Base-by-base conservation (phyloP, 2,113 vertebrate species). In the Numida meleagris region DNA sequence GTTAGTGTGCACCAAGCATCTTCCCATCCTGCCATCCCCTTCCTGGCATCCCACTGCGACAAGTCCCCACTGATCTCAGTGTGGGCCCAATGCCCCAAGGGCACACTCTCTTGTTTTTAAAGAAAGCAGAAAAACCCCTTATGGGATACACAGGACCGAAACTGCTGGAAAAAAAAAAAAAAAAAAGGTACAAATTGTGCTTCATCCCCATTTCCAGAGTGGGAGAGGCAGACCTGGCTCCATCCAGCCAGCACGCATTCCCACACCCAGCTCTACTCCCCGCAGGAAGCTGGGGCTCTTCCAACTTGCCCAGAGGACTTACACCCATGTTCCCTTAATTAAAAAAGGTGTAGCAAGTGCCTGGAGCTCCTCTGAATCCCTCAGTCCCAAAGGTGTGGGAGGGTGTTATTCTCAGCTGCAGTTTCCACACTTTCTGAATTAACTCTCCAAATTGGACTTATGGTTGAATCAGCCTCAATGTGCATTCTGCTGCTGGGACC, bases 271-370 rank as follows among this genome's bases (percentile, higher is more conserved):
- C 16, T 16, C 24, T 0, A 3, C 25, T 24, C 82, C 63, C 17
- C 34, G 88, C 81, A 81, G 51, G 45, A 46, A 84, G 20, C 65
- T 70, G 86, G 71, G 92, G 65, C 71, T 45, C 83, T n/a, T 55
- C 86, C 89, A 84, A 55, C 46, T 77, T 9, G 34, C 92, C 82
- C 71, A n/a, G 48, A 84, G 92, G 75, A 88, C 77, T 92, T 92
- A 70, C 86, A 94, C 63, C 86, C 92, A 50, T 73, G 59, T 70
- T 81, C 48, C 63, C 83, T 68, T 88, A 59, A 92, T 90, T 81
- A 80, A 80, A 34, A 15, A 50, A 90, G 82, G 79, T 25, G 82
- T 6, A 90, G 45, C 53, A 17, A 65, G 65, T 67, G 63, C 74
- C 74, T 63, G 34, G 4, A 68, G 82, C 86, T 67, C 14, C 65